These are phyloP conservation scores for Protobothrops mucrosquamatus DNA, from an alignment of 2,113 vertebrate species.

Conservation along the genomic window DNA sequence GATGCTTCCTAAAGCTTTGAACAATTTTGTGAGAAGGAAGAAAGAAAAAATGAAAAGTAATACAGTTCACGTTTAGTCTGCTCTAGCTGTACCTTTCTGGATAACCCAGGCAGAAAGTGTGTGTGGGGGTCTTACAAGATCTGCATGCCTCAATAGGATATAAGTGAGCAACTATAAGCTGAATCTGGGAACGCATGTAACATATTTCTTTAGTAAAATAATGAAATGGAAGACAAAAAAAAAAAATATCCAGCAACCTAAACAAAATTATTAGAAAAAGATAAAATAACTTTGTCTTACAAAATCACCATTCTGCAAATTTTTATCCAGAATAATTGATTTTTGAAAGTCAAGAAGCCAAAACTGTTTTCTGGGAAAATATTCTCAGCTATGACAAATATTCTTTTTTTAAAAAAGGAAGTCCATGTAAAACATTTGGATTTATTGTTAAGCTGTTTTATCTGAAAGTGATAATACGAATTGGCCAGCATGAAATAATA, in stretches of 20 bases:
- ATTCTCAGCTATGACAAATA: conserved; percentile 38
- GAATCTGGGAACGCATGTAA: not conserved
- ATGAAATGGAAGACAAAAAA: not conserved
- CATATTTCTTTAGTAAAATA: not conserved
- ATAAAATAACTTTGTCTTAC: not conserved
- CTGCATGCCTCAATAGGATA: not conserved
- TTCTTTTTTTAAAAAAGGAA: conserved; percentile 51
- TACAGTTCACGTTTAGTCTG: not conserved
- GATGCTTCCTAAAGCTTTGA: not conserved
- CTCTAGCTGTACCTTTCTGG: not conserved
- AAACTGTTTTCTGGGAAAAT: conserved; percentile 50
- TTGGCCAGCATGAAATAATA: conserved; percentile 42
- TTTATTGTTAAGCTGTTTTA: conserved; percentile 22
- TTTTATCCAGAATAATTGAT: conserved; percentile 12
- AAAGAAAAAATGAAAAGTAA: not conserved
- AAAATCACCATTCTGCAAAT: not conserved
- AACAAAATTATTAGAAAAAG: not conserved
- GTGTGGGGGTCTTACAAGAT: not conserved
- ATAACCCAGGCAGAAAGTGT: not conserved
- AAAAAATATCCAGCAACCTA: not conserved
- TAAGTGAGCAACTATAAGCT: not conserved
- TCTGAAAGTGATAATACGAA: conserved; percentile 51
- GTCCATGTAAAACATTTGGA: conserved; percentile 37
- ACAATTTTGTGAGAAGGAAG: not conserved
- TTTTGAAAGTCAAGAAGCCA: conserved; percentile 30